Conservation (phyloP, 2,888 invertebrate species). For the Hypomecis punctinalis region DNA sequence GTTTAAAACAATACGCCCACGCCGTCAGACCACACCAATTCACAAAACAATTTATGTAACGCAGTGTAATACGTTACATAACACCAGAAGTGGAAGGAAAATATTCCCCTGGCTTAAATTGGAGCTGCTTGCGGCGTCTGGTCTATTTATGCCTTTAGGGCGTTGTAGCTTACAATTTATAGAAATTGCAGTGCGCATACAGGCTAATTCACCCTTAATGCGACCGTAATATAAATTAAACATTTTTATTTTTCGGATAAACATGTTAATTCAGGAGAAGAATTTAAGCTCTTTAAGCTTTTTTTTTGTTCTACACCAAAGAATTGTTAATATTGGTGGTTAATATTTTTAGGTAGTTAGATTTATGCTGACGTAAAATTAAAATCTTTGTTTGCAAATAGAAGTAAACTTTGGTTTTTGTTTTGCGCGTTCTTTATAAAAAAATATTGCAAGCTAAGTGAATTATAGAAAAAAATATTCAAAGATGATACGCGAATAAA, state of each 20-base stretch:
- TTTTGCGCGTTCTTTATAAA: too few species aligned
- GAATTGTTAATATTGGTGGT: too few species aligned
- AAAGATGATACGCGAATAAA: neutral
- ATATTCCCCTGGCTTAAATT: slow-evolving; percentile 18
- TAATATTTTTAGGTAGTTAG: too few species aligned
- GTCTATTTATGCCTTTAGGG: slow-evolving; percentile 27
- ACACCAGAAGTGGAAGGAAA: slow-evolving; percentile 11
- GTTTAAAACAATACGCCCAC: too few species aligned
- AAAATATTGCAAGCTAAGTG: too few species aligned
- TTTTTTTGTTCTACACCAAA: too few species aligned
- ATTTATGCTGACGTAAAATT: too few species aligned
- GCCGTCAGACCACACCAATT: neutral
- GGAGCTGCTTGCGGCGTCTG: slow-evolving; percentile 21
- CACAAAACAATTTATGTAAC: slow-evolving; percentile 6
- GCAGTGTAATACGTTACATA: slow-evolving; percentile 16
- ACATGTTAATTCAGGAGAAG: too few species aligned
- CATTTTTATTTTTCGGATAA: neutral
- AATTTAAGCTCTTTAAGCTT: too few species aligned
- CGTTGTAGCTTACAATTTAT: slow-evolving; percentile 37
- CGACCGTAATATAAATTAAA: neutral
- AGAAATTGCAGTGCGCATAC: slow-evolving; percentile 9
- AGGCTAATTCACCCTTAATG: neutral
- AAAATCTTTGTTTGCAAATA: too few species aligned
- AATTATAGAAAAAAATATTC: too few species aligned
- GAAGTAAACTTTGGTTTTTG: too few species aligned